Percentiles rank a stretch among this genome's conserved stretches.
Evolutionary conservation across 2,888 invertebrate species (phyloP).

Genomic region (Tribolium freemani): DNA sequence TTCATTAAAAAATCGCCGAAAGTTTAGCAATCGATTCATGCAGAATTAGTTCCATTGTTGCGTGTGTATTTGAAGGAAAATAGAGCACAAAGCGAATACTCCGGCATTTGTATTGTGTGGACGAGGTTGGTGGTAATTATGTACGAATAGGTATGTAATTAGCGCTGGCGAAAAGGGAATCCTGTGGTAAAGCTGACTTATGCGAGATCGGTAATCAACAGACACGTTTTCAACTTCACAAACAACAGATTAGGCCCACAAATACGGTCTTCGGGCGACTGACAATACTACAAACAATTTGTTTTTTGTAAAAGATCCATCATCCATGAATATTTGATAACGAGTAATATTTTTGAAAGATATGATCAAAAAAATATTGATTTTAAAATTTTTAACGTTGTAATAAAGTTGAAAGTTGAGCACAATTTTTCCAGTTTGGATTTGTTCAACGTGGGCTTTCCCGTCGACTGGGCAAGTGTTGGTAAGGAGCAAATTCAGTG

Average conservation of each 20-base stretch:
- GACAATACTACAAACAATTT: too few relatives aligned
- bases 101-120: conserved; percentile 29
- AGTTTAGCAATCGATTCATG: conserved; percentile 4
- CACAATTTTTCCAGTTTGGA: too few relatives aligned
- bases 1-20: background rate
- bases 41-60: conserved; percentile 31
- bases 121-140: conserved; percentile 30
- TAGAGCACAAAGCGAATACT: conserved; percentile 12
- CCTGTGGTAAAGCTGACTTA: conserved; percentile 13
- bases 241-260: background rate
- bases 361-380: too few relatives aligned
- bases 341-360: too few relatives aligned
- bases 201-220: conserved; percentile 10
- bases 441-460: too few relatives aligned
- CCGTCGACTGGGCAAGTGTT: background rate
- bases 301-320: too few relatives aligned
- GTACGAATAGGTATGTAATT: conserved; percentile 38
- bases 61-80: conserved; percentile 31
- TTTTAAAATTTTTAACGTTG: too few relatives aligned
- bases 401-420: too few relatives aligned
- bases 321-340: too few relatives aligned
- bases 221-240: background rate
- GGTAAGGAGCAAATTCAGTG: background rate
- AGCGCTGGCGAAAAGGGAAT: conserved; percentile 19
- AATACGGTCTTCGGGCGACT: too few relatives aligned